Evolutionary conservation across 1,140 invertebrate species (phyloP).

Genomic region (Calosoma granatense): DNA sequence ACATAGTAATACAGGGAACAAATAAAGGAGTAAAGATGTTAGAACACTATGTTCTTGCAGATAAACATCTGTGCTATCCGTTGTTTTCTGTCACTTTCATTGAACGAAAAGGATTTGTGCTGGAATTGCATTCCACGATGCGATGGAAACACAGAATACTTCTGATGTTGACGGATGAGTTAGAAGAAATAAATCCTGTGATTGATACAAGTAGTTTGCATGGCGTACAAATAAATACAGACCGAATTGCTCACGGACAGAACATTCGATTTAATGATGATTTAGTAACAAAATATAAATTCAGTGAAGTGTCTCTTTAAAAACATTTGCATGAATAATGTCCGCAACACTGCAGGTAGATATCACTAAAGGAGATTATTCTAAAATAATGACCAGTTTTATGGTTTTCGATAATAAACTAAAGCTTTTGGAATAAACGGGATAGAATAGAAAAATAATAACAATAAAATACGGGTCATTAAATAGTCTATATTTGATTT

Average conservation of each 20-base stretch:
- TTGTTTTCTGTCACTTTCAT: background rate
- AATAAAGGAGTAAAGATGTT: background rate
- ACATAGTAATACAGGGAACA: background rate
- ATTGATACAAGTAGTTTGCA: background rate
- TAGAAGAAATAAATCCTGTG: background rate
- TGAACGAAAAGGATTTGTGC: background rate
- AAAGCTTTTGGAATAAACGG: no score
- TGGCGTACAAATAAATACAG: background rate
- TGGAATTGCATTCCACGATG: background rate
- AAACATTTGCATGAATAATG: background rate
- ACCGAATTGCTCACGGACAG: background rate
- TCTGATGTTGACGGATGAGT: background rate
- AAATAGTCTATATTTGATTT: no score
- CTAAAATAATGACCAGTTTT: no score
- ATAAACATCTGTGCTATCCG: background rate
- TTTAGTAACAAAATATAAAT: background rate
- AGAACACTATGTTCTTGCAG: background rate
- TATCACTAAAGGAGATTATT: background rate
- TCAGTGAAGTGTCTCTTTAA: background rate
- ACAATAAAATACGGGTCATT: no score
- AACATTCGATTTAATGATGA: background rate
- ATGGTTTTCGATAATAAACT: no score
- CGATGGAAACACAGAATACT: background rate
- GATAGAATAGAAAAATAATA: no score
- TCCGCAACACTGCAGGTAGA: background rate